A percentile compares a stretch with the other conserved stretches of the same genome.
These are phyloP conservation scores for Drosophila prosaltans DNA, from an alignment of 1,140 invertebrate species.

Conservation along the genomic window DNA sequence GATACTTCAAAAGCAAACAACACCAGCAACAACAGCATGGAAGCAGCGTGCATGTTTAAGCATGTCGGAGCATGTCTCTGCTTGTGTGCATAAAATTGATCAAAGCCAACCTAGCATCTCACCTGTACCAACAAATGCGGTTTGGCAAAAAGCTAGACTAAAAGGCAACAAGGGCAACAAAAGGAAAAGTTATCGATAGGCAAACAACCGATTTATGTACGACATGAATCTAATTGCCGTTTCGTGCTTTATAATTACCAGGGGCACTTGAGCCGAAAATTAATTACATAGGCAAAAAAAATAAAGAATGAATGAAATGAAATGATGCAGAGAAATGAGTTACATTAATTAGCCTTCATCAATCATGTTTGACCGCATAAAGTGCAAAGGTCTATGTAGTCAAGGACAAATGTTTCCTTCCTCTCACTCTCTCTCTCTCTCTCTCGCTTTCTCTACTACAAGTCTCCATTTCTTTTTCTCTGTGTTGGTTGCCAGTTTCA, in stretches of 20 bases:
- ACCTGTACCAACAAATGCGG: neutral
- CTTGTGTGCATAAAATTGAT: slow-evolving; percentile 1
- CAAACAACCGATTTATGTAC: neutral
- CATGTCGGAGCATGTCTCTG: neutral
- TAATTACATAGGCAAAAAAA: slow-evolving; percentile 64
- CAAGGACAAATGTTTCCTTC: slow-evolving; percentile 49
- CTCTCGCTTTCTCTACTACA: neutral
- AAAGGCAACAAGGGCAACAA: neutral
- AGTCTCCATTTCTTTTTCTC: neutral
- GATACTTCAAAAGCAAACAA: slow-evolving; percentile 1
- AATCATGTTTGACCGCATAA: slow-evolving; percentile 76
- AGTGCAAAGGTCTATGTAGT: slow-evolving; percentile 23
- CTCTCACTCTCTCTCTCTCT: neutral
- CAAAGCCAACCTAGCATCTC: neutral
- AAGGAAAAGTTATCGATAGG: neutral
- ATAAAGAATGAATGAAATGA: neutral
- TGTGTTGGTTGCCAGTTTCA: no score
- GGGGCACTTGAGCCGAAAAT: slow-evolving; percentile 70
- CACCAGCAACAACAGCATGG: neutral
- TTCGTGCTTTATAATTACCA: slow-evolving; percentile 63
- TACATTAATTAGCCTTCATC: slow-evolving; percentile 79
- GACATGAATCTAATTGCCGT: neutral
- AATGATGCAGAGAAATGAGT: slow-evolving; percentile 26
- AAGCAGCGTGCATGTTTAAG: neutral
- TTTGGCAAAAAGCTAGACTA: neutral